Conservation (phyloP, 2,888 invertebrate genomes). For the Cephus runcator region DNA sequence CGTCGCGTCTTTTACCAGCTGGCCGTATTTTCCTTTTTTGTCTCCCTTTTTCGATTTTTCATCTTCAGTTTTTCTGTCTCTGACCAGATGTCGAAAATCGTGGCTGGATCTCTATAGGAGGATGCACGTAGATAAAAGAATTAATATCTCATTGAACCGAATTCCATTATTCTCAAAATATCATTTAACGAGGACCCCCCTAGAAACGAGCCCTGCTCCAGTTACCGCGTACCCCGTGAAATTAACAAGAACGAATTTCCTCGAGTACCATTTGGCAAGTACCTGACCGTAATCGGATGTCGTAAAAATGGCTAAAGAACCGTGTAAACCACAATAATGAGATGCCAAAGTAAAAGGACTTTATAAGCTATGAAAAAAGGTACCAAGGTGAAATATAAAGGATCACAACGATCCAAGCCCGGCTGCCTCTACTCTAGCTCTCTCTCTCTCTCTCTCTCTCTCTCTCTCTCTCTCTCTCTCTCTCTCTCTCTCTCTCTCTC, state of each 20-base stretch:
- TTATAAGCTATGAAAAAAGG: no score
- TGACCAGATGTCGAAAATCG: slow-evolving; percentile 48
- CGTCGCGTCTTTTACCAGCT: slow-evolving; percentile 16
- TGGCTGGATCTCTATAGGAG: slow-evolving; percentile 25
- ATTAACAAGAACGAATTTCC: no score
- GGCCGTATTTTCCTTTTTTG: slow-evolving; percentile 15
- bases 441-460: background rate
- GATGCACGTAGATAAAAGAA: slow-evolving; percentile 52
- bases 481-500: slow-evolving; percentile 2
- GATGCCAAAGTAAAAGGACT: no score
- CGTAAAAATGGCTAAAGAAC: no score
- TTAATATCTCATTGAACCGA: slow-evolving; percentile 31
- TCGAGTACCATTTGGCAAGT: no score
- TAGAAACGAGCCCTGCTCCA: no score
- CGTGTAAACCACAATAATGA: no score
- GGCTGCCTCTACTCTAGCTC: slow-evolving; percentile 4
- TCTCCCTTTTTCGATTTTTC: slow-evolving; percentile 19
- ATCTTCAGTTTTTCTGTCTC: slow-evolving; percentile 29
- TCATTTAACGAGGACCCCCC: no score
- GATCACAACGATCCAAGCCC: slow-evolving; percentile 16
- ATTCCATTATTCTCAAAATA: no score
- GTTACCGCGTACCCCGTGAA: no score
- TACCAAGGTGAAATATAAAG: slow-evolving; percentile 12
- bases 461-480: slow-evolving; percentile 3
- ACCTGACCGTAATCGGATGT: no score